Percentiles rank a stretch among this genome's conserved stretches.
These are phyloP conservation scores for Bombus sylvicola DNA, from an alignment of 1,140 invertebrate genomes.

Conservation along the genomic window DNA sequence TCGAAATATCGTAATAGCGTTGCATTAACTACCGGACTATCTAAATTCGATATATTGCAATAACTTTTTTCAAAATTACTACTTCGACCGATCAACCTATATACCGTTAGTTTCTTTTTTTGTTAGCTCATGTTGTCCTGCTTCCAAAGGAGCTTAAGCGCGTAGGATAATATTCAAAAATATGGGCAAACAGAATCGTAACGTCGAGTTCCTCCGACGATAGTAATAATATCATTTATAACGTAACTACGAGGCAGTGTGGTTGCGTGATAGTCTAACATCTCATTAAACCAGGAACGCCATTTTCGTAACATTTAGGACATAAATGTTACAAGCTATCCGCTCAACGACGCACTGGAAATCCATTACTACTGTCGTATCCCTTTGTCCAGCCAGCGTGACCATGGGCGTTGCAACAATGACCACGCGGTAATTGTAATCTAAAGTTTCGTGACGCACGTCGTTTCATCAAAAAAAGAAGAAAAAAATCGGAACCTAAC, in stretches of 20 bases:
- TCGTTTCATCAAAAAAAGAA: not conserved
- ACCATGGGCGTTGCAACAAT: slow-evolving; percentile 37
- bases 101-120: not conserved
- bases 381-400: not conserved
- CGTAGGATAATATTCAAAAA: not conserved
- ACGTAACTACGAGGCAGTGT: slow-evolving; percentile 20
- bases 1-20: too few relatives aligned
- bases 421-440: slow-evolving; percentile 36
- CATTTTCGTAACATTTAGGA: slow-evolving; percentile 53
- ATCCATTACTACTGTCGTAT: slow-evolving; percentile 62
- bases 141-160: not conserved
- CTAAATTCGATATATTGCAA: too few relatives aligned
- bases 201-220: not conserved
- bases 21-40: too few relatives aligned
- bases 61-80: not conserved
- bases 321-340: slow-evolving; percentile 35
- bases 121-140: not conserved
- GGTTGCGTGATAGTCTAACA: slow-evolving; percentile 25
- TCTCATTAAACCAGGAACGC: slow-evolving; percentile 52
- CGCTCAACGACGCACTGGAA: slow-evolving; percentile 44
- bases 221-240: slow-evolving; percentile 45
- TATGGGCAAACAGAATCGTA: not conserved
- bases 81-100: not conserved
- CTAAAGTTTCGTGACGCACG: slow-evolving; percentile 32
- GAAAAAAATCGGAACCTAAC: not conserved